A percentile compares a stretch with the other conserved stretches of the same genome.
phyloP scores from a whole-genome alignment of 2,113 vertebrate genomes.

The Gnathonemus echidnorhynchus region DNA sequence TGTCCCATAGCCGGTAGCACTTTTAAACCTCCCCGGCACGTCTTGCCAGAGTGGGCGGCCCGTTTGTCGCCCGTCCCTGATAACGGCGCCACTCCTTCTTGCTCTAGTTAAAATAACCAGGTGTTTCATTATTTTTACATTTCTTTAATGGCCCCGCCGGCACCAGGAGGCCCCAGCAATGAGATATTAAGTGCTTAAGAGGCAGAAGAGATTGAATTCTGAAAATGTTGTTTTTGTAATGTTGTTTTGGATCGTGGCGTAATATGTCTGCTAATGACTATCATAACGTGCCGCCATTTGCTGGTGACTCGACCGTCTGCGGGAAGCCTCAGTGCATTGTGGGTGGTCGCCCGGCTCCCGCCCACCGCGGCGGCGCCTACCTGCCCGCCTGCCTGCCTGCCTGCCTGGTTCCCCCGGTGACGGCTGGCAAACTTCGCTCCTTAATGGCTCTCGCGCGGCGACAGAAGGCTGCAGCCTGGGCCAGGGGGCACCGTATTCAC shows the following conservation, averaged over 20 bases:
- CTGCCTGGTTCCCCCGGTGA: not conserved
- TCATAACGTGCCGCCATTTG: slow-evolving; percentile 15
- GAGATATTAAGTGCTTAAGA: slow-evolving; percentile 20
- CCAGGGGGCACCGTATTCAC: slow-evolving; percentile 49
- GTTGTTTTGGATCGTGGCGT: slow-evolving; percentile 1
- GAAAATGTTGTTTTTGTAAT: slow-evolving; percentile 22
- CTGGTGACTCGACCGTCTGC: not conserved
- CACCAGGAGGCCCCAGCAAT: slow-evolving; percentile 7
- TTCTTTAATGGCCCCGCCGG: slow-evolving; percentile 11
- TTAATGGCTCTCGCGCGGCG: slow-evolving; percentile 42
- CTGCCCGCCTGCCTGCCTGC: not conserved
- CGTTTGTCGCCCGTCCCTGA: not conserved
- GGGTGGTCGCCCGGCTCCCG: not conserved
- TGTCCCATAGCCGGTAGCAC: not conserved
- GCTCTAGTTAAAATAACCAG: slow-evolving; percentile 19
- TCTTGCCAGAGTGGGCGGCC: not conserved
- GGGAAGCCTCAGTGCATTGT: not conserved
- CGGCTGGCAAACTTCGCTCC: slow-evolving; percentile 29
- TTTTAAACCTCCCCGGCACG: not conserved
- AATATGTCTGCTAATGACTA: slow-evolving; percentile 18
- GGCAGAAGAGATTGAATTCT: slow-evolving; percentile 9
- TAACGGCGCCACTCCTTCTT: not conserved
- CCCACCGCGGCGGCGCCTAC: not conserved
- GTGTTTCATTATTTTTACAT: slow-evolving; percentile 23
- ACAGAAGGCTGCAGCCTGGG: slow-evolving; percentile 40